Evolutionary conservation across 1,140 invertebrate genomes (phyloP), one percentile per base, ranked within the genome.

Genomic region (Drosophila serrata): DNA sequence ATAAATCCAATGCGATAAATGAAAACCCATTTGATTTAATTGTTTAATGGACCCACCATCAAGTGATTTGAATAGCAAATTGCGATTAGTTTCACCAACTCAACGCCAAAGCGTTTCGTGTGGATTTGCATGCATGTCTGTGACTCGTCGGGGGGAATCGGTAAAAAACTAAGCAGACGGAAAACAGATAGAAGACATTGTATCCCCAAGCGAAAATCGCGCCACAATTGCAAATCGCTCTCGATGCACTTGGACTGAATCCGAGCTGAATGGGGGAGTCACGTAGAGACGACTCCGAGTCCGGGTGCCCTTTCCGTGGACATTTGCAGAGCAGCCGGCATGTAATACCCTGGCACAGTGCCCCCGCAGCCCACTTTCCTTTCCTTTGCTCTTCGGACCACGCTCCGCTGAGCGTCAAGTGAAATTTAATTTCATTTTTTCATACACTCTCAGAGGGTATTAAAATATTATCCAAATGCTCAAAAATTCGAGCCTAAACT

Each of bases 41-140:
- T 75, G 76, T 65, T 76, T 79, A 88, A 81, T 69, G 73, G 74
- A 58, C 46, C 73, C 40, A 74, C 58, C 77, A 61, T 68, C 60
- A 42, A 59, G 45, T 48, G 42, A 63, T 59, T 79, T 75, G 27
- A 61, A 67, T 48, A 42, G 62, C 46, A 60, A 79, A 57, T 61
- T 58, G 67, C 56, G 69, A 75, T 78, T 81, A 62, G 57, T 85
- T 84, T 81, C 82, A 63, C 81, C 68, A 64, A 46, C 33, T 49
- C 39, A 43, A 43, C 53, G 45, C 37, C 17, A 73, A 74, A 77
- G 29, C 49, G 45, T 46, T 79, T 88, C 65, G 80, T 82, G 70
- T 62, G 56, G 72, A 88, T 86, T 86, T 86, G 82, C 82, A 88
- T 88, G 82, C 84, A 73, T 75, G 79, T 49, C 56, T 60, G 37